Conservation (phyloP, 2,888 invertebrate genomes). For the Macrosoma leucophasiata region DNA sequence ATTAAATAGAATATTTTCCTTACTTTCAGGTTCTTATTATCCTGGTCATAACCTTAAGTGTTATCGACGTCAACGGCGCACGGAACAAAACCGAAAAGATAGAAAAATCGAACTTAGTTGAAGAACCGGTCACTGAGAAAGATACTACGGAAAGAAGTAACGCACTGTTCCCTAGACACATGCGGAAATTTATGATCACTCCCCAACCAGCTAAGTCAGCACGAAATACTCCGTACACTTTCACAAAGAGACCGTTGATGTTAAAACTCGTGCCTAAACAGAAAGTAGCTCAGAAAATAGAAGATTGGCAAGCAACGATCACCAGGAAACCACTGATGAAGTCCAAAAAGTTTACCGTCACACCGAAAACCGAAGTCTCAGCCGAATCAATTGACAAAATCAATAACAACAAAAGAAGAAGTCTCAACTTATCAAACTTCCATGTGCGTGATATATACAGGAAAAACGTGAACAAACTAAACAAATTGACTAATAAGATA, state of each 20-base stretch:
- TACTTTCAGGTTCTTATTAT: background rate
- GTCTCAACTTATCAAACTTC: too few relatives aligned
- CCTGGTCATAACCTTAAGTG: background rate
- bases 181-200: background rate
- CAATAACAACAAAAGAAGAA: too few relatives aligned
- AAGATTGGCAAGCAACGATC: slow-evolving; percentile 6
- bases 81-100: background rate
- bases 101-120: background rate
- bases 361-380: background rate
- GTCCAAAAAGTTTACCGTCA: slow-evolving; percentile 16
- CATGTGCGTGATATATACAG: too few relatives aligned
- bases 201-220: background rate
- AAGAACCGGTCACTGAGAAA: too few relatives aligned
- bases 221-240: background rate
- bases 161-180: slow-evolving; percentile 1
- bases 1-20: background rate
- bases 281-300: background rate
- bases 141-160: too few relatives aligned
- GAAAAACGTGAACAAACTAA: too few relatives aligned
- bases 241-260: background rate
- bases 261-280: slow-evolving; percentile 1
- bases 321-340: slow-evolving; percentile 19
- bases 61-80: background rate
- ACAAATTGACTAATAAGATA: slow-evolving; percentile 4
- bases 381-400: too few relatives aligned